These are phyloP conservation scores for Tillus elongatus DNA, from an alignment of 2,888 invertebrate species.

Conservation along the genomic window DNA sequence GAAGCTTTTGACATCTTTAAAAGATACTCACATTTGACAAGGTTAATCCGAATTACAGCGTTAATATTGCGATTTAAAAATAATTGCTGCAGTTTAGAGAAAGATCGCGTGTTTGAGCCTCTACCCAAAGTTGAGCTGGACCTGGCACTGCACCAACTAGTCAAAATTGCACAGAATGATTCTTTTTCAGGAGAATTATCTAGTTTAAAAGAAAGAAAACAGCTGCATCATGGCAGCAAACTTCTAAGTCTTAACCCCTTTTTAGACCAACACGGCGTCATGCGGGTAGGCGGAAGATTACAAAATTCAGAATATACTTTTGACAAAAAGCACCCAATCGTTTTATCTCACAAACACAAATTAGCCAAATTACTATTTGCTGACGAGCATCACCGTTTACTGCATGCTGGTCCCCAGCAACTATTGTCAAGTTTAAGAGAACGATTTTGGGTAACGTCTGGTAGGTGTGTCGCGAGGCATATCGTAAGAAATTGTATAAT, in stretches of 20 bases:
- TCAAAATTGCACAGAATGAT: conserved; percentile 7
- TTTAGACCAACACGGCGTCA: conserved; percentile 10
- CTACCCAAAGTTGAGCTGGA: conserved; percentile 3
- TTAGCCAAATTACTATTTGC: conserved; percentile 16
- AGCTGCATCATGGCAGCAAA: conserved; percentile 5
- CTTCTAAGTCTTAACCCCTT: conserved; percentile 13
- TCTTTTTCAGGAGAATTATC: conserved; percentile 5
- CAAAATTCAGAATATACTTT: conserved; percentile 4
- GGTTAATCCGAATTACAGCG: conserved; percentile 1
- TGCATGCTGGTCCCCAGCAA: conserved; percentile 20
- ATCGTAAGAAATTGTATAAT: conserved; percentile 14
- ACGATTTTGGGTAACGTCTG: conserved; percentile 17
- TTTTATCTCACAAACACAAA: conserved; percentile 12
- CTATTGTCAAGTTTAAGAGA: conserved; percentile 12
- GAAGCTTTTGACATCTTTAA: conserved; percentile 1
- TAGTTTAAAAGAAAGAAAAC: conserved; percentile 2
- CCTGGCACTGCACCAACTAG: background rate
- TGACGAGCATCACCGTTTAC: conserved; percentile 16
- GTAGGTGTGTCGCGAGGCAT: conserved; percentile 10
- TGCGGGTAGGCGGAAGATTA: conserved; percentile 13
- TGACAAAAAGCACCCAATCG: conserved; percentile 16
- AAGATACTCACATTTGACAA: conserved; percentile 5
- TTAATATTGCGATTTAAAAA: conserved; percentile 10
- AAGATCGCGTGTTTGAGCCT: no score
- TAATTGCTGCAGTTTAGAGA: conserved; percentile 5